Percentiles rank a stretch among this genome's conserved stretches.
Evolutionary conservation across 2,888 invertebrate genomes (phyloP).

Genomic region (Tenodera sinensis): DNA sequence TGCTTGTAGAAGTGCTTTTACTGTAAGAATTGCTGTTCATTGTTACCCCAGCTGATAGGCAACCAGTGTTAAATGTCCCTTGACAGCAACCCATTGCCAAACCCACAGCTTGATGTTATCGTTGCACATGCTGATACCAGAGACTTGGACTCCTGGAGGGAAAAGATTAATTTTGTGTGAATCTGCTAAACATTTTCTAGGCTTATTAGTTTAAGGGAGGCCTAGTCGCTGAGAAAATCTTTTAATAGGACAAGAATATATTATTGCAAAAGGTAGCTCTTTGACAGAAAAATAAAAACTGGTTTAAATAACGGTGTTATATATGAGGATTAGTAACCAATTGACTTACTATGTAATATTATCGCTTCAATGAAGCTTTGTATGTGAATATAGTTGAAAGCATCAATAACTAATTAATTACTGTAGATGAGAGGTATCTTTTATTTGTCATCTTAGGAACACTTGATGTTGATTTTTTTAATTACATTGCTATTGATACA

Average conservation of each 20-base stretch:
- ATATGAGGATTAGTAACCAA: conserved; percentile 13
- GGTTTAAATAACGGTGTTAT: conserved; percentile 10
- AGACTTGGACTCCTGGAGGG: not conserved
- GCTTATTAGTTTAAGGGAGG: conserved; percentile 14
- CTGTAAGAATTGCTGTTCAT: not conserved
- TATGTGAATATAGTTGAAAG: conserved; percentile 19
- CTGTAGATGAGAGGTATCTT: not conserved
- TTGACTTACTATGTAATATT: conserved; percentile 17
- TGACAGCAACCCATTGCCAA: too few relatives aligned
- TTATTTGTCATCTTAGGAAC: conserved; percentile 1
- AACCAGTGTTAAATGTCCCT: not conserved
- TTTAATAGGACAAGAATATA: not conserved
- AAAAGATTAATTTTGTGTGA: not conserved
- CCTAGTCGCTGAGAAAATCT: not conserved
- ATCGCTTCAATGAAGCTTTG: conserved; percentile 27
- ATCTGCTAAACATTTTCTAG: not conserved
- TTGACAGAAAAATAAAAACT: not conserved
- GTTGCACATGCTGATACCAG: not conserved
- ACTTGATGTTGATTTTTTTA: not conserved
- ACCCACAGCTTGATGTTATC: not conserved
- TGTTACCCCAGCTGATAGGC: not conserved
- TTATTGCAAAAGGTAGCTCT: not conserved
- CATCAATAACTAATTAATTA: not conserved
- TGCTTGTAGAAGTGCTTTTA: not conserved
- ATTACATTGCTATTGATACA: not conserved